phyloP scores from a whole-genome alignment of 2,113 vertebrate species.

The Bungarus multicinctus region DNA sequence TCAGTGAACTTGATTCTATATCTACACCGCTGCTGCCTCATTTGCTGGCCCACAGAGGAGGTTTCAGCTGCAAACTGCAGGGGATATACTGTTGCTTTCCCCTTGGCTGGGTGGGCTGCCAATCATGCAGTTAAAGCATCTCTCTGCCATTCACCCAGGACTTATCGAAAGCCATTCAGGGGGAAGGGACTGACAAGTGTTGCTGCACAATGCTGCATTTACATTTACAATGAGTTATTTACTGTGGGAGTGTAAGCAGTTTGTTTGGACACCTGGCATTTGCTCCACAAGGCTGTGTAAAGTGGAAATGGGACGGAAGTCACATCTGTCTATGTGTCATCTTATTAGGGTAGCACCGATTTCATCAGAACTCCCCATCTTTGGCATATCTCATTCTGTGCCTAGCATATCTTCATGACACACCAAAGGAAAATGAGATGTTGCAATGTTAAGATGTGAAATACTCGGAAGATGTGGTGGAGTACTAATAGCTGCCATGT shows the following conservation, averaged over 20 bases:
- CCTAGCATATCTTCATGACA: conserved; percentile 33
- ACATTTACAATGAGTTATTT: conserved; percentile 65
- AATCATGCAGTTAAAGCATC: conserved; percentile 48
- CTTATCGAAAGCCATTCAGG: conserved; percentile 38
- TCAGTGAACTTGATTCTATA: conserved; percentile 35
- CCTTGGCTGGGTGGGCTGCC: conserved; percentile 39
- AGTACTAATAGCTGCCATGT: conserved; percentile 35
- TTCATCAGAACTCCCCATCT: conserved; percentile 55
- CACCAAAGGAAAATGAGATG: conserved; percentile 17
- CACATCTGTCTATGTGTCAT: conserved; percentile 45
- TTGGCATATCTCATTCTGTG: conserved; percentile 50
- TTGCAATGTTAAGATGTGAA: conserved; percentile 47
- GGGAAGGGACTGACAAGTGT: conserved; percentile 31
- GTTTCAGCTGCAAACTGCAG: conserved; percentile 39
- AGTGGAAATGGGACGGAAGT: conserved; percentile 56
- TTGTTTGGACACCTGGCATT: conserved; percentile 37
- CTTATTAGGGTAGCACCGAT: conserved; percentile 43
- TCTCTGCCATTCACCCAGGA: conserved; percentile 29
- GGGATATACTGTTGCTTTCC: conserved; percentile 29
- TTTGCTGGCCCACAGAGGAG: conserved; percentile 7
- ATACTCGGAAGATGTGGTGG: not conserved
- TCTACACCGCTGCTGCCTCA: not conserved
- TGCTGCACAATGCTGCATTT: conserved; percentile 58
- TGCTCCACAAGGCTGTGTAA: conserved; percentile 51
- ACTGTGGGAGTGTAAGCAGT: conserved; percentile 22